Evolutionary conservation across 2,888 invertebrate genomes (phyloP).

Genomic region (Apocheima hispidaria): DNA sequence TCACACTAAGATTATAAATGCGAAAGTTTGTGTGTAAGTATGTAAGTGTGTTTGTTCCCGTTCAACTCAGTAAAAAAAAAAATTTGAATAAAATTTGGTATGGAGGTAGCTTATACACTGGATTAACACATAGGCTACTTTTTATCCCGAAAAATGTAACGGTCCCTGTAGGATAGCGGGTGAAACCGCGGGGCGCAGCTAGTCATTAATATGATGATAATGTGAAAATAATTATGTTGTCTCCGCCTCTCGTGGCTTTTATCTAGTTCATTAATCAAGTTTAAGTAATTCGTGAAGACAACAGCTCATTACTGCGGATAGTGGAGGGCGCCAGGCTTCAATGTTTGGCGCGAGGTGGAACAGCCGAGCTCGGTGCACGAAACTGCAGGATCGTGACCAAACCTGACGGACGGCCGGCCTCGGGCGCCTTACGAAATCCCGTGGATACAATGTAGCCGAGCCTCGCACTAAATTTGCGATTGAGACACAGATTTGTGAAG

Average conservation of each 20-base stretch:
- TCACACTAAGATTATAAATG: too few species aligned
- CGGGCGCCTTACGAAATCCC: constrained; percentile 74
- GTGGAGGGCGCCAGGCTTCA: constrained; percentile 40
- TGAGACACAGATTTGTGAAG: constrained; percentile 71
- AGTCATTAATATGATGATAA: not conserved
- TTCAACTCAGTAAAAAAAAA: too few species aligned
- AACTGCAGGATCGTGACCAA: constrained; percentile 72
- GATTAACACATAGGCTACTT: too few species aligned
- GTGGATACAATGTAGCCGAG: constrained; percentile 66
- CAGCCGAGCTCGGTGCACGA: constrained; percentile 59
- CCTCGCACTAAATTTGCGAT: constrained; percentile 75
- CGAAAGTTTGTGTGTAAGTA: too few species aligned
- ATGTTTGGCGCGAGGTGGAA: constrained; percentile 50
- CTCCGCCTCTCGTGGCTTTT: constrained; percentile 25
- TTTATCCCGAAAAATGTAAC: too few species aligned
- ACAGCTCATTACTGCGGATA: constrained; percentile 47
- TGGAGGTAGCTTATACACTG: too few species aligned
- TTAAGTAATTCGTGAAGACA: constrained; percentile 42
- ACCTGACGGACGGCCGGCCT: constrained; percentile 72
- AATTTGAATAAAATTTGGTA: too few species aligned
- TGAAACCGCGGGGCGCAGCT: too few species aligned
- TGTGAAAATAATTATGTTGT: not conserved
- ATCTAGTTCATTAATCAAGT: constrained; percentile 47
- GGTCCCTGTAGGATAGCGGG: too few species aligned
- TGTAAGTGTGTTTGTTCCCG: too few species aligned